These are phyloP conservation scores for Ageneiosus marmoratus DNA, from an alignment of 2,113 vertebrate genomes.

Conservation along the genomic window DNA sequence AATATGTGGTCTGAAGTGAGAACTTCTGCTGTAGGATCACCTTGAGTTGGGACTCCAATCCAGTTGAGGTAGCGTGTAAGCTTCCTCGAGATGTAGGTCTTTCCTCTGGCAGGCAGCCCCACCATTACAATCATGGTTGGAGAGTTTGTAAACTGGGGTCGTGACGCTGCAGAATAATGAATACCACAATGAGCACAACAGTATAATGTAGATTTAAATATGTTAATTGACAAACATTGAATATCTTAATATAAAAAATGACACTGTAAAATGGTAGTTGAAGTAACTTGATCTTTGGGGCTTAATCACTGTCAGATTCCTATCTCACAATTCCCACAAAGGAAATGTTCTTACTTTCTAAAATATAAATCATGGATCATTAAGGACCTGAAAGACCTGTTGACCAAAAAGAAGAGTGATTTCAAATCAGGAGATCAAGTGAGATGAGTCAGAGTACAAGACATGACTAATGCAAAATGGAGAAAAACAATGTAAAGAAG, in stretches of 20 bases:
- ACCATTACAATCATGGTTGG: constrained; percentile 90
- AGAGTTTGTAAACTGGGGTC: constrained; percentile 90
- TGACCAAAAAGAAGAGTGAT: neutral
- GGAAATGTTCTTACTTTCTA: neutral
- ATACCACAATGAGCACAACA: constrained; percentile 16
- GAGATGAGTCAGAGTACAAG: neutral
- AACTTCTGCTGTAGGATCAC: constrained; percentile 59
- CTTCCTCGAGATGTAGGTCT: constrained; percentile 90
- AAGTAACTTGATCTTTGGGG: neutral
- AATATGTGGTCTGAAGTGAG: neutral
- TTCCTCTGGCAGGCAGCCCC: constrained; percentile 86
- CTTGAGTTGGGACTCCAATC: constrained; percentile 87
- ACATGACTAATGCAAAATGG: neutral
- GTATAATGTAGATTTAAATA: neutral
- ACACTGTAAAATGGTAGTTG: neutral
- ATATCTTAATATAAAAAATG: neutral
- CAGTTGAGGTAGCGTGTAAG: constrained; percentile 92
- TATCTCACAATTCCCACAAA: neutral
- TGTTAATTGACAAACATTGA: neutral
- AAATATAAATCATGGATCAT: neutral
- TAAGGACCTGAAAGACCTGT: no score
- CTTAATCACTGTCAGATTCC: neutral
- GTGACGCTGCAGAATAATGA: constrained; percentile 70
- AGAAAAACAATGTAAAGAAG: neutral
- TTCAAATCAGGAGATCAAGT: neutral